Percentiles rank a stretch among this genome's conserved stretches.
Conservation (phyloP, 2,888 invertebrate species). For the Cantharis lateralis region DNA sequence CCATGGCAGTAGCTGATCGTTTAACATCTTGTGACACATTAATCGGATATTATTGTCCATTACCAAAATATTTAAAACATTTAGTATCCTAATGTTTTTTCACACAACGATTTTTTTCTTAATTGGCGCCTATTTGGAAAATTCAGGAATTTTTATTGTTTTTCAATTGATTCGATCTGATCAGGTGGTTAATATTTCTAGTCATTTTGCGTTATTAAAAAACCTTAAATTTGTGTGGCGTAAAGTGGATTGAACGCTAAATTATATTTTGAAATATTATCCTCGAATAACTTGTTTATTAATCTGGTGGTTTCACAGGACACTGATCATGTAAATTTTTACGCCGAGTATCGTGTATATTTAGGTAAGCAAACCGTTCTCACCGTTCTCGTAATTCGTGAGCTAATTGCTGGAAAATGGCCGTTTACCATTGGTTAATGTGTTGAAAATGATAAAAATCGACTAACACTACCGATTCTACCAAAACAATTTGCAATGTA, state of each 20-base stretch:
- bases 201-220: background rate
- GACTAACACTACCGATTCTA: background rate
- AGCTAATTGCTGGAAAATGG: constrained; percentile 4
- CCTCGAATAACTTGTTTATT: constrained; percentile 21
- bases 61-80: constrained; percentile 14
- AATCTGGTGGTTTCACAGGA: constrained; percentile 21
- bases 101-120: constrained; percentile 1
- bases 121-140: background rate
- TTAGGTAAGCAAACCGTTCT: constrained; percentile 22
- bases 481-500: background rate
- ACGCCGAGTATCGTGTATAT: constrained; percentile 10
- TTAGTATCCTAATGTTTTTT: constrained; percentile 1
- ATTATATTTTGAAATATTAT: constrained; percentile 28
- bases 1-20: constrained; percentile 23
- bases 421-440: background rate
- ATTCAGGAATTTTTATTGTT: background rate
- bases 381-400: constrained; percentile 29
- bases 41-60: constrained; percentile 27
- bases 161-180: background rate
- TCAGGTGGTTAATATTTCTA: background rate
- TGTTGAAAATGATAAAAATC: background rate
- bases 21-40: constrained; percentile 28
- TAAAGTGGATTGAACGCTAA: constrained; percentile 19
- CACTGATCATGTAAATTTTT: constrained; percentile 22
- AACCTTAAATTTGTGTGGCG: constrained; percentile 6